Conservation (phyloP, 2,113 vertebrate species). For the Tragelaphus imberbis region DNA sequence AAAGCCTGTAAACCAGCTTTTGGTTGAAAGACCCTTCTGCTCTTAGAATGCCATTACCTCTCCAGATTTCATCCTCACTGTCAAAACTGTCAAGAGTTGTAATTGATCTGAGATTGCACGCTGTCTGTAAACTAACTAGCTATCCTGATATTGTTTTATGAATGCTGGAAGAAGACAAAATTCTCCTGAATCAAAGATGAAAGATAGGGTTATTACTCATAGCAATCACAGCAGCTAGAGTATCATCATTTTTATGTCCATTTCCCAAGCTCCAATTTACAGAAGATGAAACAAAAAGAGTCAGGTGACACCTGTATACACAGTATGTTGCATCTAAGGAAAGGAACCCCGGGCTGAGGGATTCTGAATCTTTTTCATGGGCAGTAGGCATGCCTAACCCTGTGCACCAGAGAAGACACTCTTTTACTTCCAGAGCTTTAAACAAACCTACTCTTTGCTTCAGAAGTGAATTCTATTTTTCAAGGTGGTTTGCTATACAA, state of each 20-base stretch:
- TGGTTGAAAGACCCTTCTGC: not conserved
- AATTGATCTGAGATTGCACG: not conserved
- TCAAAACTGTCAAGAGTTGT: not conserved
- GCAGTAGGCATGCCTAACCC: not conserved
- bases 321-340: not conserved
- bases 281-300: not conserved
- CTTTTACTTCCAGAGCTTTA: not conserved
- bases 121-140: not conserved
- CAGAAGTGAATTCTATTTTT: not conserved
- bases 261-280: not conserved
- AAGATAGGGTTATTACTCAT: not conserved
- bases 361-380: not conserved
- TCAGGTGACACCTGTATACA: not conserved
- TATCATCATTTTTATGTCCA: not conserved
- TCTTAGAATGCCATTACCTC: not conserved
- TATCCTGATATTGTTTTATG: not conserved
- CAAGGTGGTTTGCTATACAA: not conserved
- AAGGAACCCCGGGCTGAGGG: not conserved
- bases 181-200: not conserved
- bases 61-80: not conserved
- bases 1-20: not conserved
- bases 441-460: not conserved
- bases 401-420: not conserved
- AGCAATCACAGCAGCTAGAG: not conserved
- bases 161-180: not conserved